These are phyloP conservation scores for Heterodera schachtii DNA, from an alignment of 1,140 invertebrate genomes.

Conservation along the genomic window DNA sequence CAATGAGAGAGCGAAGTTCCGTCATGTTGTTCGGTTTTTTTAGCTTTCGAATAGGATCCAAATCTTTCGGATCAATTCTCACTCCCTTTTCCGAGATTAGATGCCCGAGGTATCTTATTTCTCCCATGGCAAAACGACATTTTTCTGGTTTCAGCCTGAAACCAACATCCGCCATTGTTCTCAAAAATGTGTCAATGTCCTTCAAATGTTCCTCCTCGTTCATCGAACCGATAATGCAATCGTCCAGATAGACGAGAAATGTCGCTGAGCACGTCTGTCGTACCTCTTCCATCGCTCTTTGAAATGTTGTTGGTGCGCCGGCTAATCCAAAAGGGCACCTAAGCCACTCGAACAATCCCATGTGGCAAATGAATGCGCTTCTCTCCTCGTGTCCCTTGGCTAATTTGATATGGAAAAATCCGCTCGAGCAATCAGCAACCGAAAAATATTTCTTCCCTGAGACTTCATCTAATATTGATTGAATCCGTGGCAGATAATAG, in stretches of 20 bases:
- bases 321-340: conserved; percentile 25
- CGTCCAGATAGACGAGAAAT: conserved; percentile 42
- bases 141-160: conserved; percentile 32
- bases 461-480: conserved; percentile 20
- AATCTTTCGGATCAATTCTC: conserved; percentile 20
- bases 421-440: conserved; percentile 13
- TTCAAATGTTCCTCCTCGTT: conserved; percentile 23
- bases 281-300: conserved; percentile 31
- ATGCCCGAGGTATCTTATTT: conserved; percentile 33
- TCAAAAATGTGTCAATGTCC: conserved; percentile 26
- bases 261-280: conserved; percentile 9
- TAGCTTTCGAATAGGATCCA: conserved; percentile 20
- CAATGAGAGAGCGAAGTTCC: conserved; percentile 32
- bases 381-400: conserved; percentile 21
- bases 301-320: conserved; percentile 28
- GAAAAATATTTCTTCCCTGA: conserved; percentile 17
- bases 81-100: conserved; percentile 30
- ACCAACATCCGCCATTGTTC: conserved; percentile 4
- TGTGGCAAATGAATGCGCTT: conserved; percentile 24
- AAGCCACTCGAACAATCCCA: conserved; percentile 24
- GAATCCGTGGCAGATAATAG: conserved; percentile 26
- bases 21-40: conserved; percentile 30
- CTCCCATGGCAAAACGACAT: conserved; percentile 14
- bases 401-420: conserved; percentile 29
- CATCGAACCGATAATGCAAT: conserved; percentile 21